Evolutionary conservation across 2,113 vertebrate genomes (phyloP), one percentile per base, ranked within the genome.

Genomic region (Peucedramus taeniatus): DNA sequence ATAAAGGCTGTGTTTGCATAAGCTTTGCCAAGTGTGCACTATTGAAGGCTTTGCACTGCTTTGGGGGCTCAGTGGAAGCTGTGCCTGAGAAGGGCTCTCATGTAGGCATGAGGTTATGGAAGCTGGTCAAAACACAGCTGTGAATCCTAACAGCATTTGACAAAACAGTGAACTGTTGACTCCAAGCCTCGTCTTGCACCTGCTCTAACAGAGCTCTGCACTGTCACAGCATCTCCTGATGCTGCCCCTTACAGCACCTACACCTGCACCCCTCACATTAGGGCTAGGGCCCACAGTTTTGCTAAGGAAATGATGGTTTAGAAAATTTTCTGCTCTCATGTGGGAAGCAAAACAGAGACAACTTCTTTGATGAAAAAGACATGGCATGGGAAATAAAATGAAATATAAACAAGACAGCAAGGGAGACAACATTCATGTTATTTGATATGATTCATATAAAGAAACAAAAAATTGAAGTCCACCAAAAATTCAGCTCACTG

Each of bases 81-180:
- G 5, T 42, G 44, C 40, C 30, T 86, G 35, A 84, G 54, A 69
- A 87, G 37, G 30, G 35, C 30, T 94, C 27, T 31, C n/a, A 4
- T 47, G 56, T n/a, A 91, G 82, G 75, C 59, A 50, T 54, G 59
- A 80, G 31, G 33, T 76, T 94, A 83, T 83, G 60, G 90, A 83
- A 77, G 64, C 24, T 75, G 90, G 37, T 94, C 88, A 92, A 93
- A 94, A 77, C 54, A 94, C 47, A 86, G 63, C 91, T 94, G 79
- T 10, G 61, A 74, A 91, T 93, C 79, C 47, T 18, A 54, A 63
- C 27, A 80, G 33, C 22, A 7, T 53, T 77, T 9, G 10, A 77
- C 44, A 56, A 82, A 91, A 59, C 53, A 79, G n/a, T 50, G 81
- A 80, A 40, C 59, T 91, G 40, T 47, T 86, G 59, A 83, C 57